Base-by-base conservation (phyloP, 1,140 invertebrate genomes). In the Euwallacea similis region DNA sequence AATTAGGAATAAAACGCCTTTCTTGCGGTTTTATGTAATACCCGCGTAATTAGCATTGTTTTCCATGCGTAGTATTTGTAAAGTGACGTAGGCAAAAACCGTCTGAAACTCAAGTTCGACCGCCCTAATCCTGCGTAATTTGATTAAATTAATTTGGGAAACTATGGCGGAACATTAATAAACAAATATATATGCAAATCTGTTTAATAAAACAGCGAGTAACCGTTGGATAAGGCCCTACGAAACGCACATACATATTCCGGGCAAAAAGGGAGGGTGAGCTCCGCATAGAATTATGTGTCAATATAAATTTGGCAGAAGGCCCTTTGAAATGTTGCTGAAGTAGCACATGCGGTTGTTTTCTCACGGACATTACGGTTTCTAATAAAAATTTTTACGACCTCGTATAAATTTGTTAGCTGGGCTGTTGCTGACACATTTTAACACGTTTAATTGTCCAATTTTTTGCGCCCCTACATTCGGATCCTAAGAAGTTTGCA, bases 291-390 rank as follows among this genome's bases (percentile, higher is more conserved):
- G 76, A 78, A 73, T 78, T 76, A 78, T 77, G 73, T 77, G 77
- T 78, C 77, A 78, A 77, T 78, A 78, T 78, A 78, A 78, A 78
- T 78, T 77, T 78, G 75, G 76, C 76, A 70, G 74, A 74, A 78
- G 77, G 75, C 73, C 76, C 68, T 73, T 74, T 74, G 74, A 74
- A 73, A 74, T 44, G 21, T 33, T 33, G 73, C 72, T 69, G 59
- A 71, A 73, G 65, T 74, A 71, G 72, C 72, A 76, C 73, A 73
- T 73, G 77, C 55, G 73, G 73, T 76, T 73, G 72, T 71, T 78
- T 78, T 79, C 77, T 79, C 77, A 79, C 77, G 77, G 74, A 77
- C 76, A 77, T 76, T 77, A 77, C 74, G 75, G 70, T 73, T 73
- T 73, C 72, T 64, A 59, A 73, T 73, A 73, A 75, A 75, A 75